Evolutionary conservation across 2,113 vertebrate genomes (phyloP).

Genomic region (Hydrolagus affinis): DNA sequence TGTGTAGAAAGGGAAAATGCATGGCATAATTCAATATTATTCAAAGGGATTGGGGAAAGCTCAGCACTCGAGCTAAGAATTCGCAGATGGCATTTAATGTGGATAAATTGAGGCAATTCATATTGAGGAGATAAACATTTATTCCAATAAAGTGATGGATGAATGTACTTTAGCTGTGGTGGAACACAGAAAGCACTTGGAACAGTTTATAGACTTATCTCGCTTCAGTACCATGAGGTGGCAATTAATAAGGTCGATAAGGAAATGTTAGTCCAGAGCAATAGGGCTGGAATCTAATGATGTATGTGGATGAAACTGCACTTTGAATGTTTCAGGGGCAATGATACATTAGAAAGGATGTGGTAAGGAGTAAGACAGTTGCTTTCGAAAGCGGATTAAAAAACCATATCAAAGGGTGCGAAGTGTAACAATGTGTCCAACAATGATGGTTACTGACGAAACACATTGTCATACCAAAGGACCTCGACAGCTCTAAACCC

Average conservation of each 20-base stretch:
- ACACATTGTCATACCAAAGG: too few species aligned
- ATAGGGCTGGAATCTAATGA: not conserved
- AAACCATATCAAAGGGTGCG: too few species aligned
- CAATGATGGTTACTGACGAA: too few species aligned
- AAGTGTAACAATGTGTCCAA: too few species aligned
- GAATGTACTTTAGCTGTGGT: not conserved
- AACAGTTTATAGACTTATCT: not conserved
- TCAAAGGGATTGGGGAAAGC: not conserved
- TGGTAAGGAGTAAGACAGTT: not conserved
- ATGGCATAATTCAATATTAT: not conserved
- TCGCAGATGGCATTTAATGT: conserved; percentile 1
- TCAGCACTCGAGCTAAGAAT: not conserved
- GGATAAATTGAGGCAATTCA: conserved; percentile 4
- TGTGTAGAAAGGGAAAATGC: not conserved
- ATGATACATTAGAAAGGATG: not conserved
- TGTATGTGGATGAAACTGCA: not conserved
- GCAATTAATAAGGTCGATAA: not conserved
- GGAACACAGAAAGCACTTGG: not conserved
- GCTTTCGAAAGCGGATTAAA: not conserved
- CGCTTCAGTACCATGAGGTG: not conserved
- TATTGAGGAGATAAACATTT: not conserved
- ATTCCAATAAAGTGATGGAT: not conserved
- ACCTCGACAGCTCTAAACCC: too few species aligned
- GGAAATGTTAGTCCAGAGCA: not conserved
- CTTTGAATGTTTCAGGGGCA: not conserved